A percentile compares a stretch with the other conserved stretches of the same genome.
These are phyloP conservation scores for Plagodis pulveraria DNA, from an alignment of 2,888 invertebrate genomes.

Conservation along the genomic window DNA sequence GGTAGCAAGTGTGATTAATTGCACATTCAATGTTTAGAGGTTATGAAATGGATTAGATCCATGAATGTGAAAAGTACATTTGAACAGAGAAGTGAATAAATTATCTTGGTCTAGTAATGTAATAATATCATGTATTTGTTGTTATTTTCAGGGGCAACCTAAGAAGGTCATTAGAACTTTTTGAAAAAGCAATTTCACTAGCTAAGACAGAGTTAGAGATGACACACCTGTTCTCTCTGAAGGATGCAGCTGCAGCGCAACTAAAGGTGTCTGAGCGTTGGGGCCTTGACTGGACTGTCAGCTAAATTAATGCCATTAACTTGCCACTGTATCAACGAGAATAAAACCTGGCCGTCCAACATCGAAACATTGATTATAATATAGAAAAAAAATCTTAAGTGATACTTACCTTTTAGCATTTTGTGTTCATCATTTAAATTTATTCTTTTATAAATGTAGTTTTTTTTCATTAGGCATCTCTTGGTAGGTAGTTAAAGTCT, in stretches of 20 bases:
- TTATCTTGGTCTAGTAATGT: too few relatives aligned
- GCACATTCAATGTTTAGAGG: not conserved
- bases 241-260: conserved; percentile 96
- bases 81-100: not conserved
- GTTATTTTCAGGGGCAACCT: conserved; percentile 91
- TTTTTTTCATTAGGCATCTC: conserved; percentile 2
- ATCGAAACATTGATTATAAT: conserved; percentile 9
- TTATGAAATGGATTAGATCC: not conserved
- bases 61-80: not conserved
- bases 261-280: conserved; percentile 91
- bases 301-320: conserved; percentile 59
- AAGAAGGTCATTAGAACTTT: conserved; percentile 91
- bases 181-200: conserved; percentile 94
- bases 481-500: conserved; percentile 19
- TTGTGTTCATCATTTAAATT: conserved; percentile 30
- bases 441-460: conserved; percentile 15
- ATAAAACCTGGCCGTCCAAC: conserved; percentile 60
- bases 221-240: conserved; percentile 94
- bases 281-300: conserved; percentile 86
- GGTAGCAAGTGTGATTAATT: too few relatives aligned
- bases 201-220: conserved; percentile 95
- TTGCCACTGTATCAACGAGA: conserved; percentile 57
- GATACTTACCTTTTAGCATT: conserved; percentile 1
- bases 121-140: conserved; percentile 24
- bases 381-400: conserved; percentile 8